These are phyloP conservation scores for Megalurothrips usitatus DNA, from an alignment of 2,888 invertebrate genomes.

Conservation along the genomic window DNA sequence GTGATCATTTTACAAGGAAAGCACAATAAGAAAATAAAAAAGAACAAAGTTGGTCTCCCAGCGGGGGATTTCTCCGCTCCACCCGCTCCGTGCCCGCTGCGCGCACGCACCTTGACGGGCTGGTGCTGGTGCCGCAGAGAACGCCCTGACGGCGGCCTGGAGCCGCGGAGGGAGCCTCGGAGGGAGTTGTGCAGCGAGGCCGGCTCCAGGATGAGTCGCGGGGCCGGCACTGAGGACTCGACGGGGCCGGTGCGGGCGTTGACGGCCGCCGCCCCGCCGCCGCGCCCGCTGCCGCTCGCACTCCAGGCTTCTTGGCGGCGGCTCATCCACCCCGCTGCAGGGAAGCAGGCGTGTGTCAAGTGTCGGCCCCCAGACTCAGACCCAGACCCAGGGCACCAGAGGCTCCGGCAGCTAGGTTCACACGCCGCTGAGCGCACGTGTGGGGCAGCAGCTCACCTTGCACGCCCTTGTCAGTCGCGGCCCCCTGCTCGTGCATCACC, in stretches of 20 bases:
- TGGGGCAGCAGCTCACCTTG: slow-evolving; percentile 40
- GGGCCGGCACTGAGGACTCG: slow-evolving; percentile 38
- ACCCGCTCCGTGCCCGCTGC: no score
- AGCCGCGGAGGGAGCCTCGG: slow-evolving; percentile 17
- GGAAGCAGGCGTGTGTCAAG: no score
- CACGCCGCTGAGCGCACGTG: no score
- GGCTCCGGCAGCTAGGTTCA: no score
- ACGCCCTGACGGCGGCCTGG: not conserved
- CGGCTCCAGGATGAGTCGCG: slow-evolving; percentile 33
- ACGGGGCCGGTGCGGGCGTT: slow-evolving; percentile 33
- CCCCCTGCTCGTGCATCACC: slow-evolving; percentile 66
- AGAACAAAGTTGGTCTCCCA: no score
- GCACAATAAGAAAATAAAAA: no score
- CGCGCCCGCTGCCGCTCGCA: slow-evolving; percentile 62
- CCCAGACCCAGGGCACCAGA: no score
- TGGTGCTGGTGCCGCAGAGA: slow-evolving; percentile 50
- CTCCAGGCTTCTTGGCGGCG: slow-evolving; percentile 78
- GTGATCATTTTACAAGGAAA: no score
- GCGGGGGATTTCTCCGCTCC: no score
- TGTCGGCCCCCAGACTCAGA: no score
- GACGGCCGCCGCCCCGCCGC: slow-evolving; percentile 61
- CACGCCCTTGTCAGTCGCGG: slow-evolving; percentile 50
- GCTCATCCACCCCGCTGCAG: slow-evolving; percentile 63
- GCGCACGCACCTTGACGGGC: slow-evolving; percentile 43
- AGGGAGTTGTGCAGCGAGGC: slow-evolving; percentile 27